phyloP scores from a whole-genome alignment of 2,888 invertebrate genomes.

The Eledona agricola region DNA sequence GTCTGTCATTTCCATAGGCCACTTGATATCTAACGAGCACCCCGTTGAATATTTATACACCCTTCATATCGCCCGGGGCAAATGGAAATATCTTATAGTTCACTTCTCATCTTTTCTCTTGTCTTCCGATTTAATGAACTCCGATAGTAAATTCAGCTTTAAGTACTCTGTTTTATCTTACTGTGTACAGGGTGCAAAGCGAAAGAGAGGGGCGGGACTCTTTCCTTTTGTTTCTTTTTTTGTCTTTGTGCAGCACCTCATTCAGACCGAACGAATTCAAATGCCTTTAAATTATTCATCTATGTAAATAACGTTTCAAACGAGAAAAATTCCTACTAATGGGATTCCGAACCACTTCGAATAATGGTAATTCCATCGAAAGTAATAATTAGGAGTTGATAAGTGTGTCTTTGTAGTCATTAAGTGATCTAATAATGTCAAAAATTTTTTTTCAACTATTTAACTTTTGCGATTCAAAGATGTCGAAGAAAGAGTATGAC shows the following conservation, averaged over 20 bases:
- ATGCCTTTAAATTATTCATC: constrained; percentile 34
- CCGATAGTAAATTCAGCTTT: constrained; percentile 43
- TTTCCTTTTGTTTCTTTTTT: constrained; percentile 11
- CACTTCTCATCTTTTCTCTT: constrained; percentile 45
- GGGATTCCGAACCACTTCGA: constrained; percentile 24
- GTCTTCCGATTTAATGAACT: constrained; percentile 48
- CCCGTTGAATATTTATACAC: constrained; percentile 57
- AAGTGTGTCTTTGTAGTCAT: too few species aligned
- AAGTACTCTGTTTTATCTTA: constrained; percentile 42
- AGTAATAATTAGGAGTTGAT: too few species aligned
- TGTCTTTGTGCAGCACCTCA: constrained; percentile 26
- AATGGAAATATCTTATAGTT: constrained; percentile 53
- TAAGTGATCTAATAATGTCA: too few species aligned
- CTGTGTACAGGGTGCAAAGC: constrained; percentile 12
- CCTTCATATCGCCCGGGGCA: constrained; percentile 54
- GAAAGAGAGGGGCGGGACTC: constrained; percentile 5
- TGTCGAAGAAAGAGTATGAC: too few species aligned
- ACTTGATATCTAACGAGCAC: constrained; percentile 56
- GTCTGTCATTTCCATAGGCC: constrained; percentile 53
- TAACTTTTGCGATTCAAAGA: too few species aligned
- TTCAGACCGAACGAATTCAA: constrained; percentile 22
- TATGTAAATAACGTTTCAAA: constrained; percentile 28
- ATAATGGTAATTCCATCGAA: constrained; percentile 11
- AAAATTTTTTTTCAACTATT: too few species aligned
- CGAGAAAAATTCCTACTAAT: constrained; percentile 28